Conservation (phyloP, 2,888 invertebrate genomes). For the Clitarchus hookeri region DNA sequence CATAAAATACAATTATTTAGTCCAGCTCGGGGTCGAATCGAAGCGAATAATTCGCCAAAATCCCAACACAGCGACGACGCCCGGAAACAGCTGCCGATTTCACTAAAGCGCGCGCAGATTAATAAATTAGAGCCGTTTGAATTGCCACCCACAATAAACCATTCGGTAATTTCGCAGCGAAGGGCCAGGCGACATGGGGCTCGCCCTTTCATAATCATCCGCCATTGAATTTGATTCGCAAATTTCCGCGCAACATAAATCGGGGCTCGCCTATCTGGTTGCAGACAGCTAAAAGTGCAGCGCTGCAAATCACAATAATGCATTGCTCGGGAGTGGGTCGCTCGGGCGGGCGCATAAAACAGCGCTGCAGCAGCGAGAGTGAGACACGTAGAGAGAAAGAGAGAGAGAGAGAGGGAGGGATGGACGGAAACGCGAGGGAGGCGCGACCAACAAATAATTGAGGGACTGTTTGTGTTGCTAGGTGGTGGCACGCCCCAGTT, state of each 20-base stretch:
- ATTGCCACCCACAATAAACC: neutral
- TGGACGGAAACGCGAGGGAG: neutral
- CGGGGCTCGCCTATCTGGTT: neutral
- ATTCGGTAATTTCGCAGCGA: neutral
- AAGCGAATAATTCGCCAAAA: too few relatives aligned
- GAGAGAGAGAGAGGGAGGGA: neutral
- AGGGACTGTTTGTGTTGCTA: slow-evolving; percentile 14
- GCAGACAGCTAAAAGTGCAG: neutral
- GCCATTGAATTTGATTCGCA: slow-evolving; percentile 14
- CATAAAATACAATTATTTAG: too few relatives aligned
- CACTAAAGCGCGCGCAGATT: neutral
- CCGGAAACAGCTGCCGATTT: neutral
- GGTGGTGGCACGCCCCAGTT: neutral
- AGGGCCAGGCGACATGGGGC: neutral
- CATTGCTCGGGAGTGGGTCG: neutral
- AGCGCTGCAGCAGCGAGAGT: neutral
- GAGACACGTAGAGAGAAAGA: neutral
- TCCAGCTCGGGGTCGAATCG: too few relatives aligned
- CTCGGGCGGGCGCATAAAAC: neutral
- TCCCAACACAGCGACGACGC: neutral
- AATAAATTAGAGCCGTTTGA: neutral
- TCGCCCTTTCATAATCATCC: slow-evolving; percentile 2
- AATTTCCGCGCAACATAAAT: slow-evolving; percentile 1
- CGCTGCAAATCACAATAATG: slow-evolving; percentile 14
- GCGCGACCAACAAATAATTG: neutral